phyloP scores from a whole-genome alignment of 1,140 invertebrate genomes.

The Calliopsis andreniformis region DNA sequence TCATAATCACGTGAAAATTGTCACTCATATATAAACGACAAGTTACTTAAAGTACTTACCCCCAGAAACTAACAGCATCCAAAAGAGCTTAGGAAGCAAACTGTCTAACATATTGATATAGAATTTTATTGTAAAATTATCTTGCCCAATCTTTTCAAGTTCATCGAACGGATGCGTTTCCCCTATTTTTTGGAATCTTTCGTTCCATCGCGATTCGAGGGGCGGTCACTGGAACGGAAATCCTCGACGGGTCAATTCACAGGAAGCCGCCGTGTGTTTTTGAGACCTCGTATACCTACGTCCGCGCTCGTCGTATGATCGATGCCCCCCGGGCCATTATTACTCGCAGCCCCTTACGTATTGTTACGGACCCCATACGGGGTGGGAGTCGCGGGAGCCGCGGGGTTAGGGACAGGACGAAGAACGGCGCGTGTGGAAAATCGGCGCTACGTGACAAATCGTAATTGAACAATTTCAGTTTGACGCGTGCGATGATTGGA shows the following conservation, averaged over 20 bases:
- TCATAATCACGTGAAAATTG: too few relatives aligned
- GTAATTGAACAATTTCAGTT: conserved; percentile 69
- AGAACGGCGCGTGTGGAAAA: conserved; percentile 60
- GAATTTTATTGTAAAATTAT: too few relatives aligned
- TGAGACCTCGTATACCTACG: conserved; percentile 26
- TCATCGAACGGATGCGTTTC: not conserved
- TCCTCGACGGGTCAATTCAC: conserved; percentile 2
- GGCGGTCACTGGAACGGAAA: not conserved
- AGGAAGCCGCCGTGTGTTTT: conserved; percentile 43
- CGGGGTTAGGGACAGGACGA: not conserved
- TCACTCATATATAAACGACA: too few relatives aligned
- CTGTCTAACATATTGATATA: too few relatives aligned
- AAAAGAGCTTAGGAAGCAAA: too few relatives aligned
- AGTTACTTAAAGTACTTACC: too few relatives aligned
- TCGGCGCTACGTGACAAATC: conserved; percentile 68
- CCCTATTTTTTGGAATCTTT: not conserved
- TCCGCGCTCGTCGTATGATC: conserved; percentile 54
- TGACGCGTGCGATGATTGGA: conserved; percentile 45
- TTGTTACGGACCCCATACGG: conserved; percentile 64
- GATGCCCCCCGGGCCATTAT: conserved; percentile 65
- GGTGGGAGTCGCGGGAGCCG: not conserved
- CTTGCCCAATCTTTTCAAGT: too few relatives aligned
- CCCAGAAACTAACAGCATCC: too few relatives aligned
- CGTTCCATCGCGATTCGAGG: not conserved
- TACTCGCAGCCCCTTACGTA: conserved; percentile 67